These are phyloP conservation scores for Numenius arquata DNA, from an alignment of 2,113 vertebrate genomes.

Conservation along the genomic window DNA sequence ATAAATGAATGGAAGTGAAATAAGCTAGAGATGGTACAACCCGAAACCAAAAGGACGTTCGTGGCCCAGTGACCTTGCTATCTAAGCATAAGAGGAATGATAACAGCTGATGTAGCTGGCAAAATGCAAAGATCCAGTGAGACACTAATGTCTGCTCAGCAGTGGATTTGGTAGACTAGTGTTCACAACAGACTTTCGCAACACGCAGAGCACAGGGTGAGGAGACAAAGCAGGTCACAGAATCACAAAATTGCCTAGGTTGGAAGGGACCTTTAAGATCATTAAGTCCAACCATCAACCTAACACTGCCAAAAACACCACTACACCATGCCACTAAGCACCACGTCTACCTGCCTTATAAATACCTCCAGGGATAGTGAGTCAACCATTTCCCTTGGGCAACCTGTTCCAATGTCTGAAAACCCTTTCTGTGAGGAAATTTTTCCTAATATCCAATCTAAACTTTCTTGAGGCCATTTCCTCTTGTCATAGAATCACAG, in stretches of 20 bases:
- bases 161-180: not conserved
- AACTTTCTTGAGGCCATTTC: not conserved
- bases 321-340: not conserved
- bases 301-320: not conserved
- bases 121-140: not conserved
- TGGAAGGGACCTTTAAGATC: not conserved
- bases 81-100: not conserved
- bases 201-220: not conserved
- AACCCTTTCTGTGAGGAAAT: not conserved
- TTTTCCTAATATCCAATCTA: not conserved
- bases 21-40: not conserved
- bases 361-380: not conserved
- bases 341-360: not conserved
- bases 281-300: not conserved
- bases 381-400: not conserved
- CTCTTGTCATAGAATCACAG: not conserved
- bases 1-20: not conserved
- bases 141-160: not conserved
- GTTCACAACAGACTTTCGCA: not conserved
- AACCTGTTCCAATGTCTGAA: not conserved
- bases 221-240: rapidly evolving
- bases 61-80: not conserved
- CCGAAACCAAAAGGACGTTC: rapidly evolving
- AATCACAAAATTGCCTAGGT: not conserved
- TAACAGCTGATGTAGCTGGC: not conserved